Conservation (phyloP, 2,797 vertebrate genomes). For the Cuculus canorus region DNA sequence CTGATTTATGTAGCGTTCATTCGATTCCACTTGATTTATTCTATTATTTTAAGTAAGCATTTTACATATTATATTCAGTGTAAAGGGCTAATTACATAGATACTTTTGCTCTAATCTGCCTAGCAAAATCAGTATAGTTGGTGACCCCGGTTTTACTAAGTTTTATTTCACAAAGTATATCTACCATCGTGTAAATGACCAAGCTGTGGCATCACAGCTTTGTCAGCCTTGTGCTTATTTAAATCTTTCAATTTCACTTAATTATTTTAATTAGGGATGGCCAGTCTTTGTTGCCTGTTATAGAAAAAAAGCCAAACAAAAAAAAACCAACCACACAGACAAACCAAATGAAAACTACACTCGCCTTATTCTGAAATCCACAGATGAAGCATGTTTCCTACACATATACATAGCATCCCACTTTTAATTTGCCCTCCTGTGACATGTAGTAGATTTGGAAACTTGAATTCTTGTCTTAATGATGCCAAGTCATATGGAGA, state of each 20-base stretch:
- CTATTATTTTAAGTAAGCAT: neutral
- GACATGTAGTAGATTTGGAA: neutral
- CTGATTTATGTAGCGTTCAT: neutral
- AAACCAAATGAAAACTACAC: neutral
- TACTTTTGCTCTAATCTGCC: neutral
- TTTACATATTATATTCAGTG: neutral
- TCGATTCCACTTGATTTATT: neutral
- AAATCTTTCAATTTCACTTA: neutral
- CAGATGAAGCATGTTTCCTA: neutral
- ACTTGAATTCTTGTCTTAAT: neutral
- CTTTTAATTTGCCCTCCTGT: neutral
- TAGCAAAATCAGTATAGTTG: neutral
- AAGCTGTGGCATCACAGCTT: neutral
- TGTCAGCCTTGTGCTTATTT: neutral
- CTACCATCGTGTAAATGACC: neutral
- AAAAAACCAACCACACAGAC: neutral
- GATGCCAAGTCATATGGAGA: neutral
- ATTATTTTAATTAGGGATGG: neutral
- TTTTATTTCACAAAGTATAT: neutral
- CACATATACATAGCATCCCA: accelerated
- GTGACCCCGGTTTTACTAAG: neutral
- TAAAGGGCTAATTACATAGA: neutral
- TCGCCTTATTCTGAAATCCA: neutral
- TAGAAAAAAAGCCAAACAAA: neutral
- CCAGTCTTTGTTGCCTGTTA: neutral